Conservation (phyloP, 2,888 invertebrate species). For the Microdon myrmicae region DNA sequence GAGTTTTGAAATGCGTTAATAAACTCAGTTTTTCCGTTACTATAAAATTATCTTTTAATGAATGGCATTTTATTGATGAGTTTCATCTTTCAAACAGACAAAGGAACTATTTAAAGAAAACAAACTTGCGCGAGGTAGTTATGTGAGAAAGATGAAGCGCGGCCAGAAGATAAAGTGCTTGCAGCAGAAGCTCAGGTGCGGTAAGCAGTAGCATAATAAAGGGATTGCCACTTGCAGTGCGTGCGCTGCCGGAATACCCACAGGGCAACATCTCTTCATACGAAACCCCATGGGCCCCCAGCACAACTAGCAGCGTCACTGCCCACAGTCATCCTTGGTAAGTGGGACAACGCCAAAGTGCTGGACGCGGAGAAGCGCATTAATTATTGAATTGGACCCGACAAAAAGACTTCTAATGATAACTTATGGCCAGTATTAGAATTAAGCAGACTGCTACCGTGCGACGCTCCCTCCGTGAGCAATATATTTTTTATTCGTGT, state of each 20-base stretch:
- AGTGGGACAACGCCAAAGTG: constrained; percentile 44
- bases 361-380: constrained; percentile 47
- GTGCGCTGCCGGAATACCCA: constrained; percentile 23
- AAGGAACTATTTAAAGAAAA: constrained; percentile 8
- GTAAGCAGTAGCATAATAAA: neutral
- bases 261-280: constrained; percentile 32
- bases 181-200: constrained; percentile 7
- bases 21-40: no score
- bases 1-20: no score
- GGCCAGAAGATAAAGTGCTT: constrained; percentile 5
- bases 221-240: constrained; percentile 29
- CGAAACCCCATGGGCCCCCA: constrained; percentile 24
- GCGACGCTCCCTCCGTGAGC: constrained; percentile 49
- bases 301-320: constrained; percentile 18
- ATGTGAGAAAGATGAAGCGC: no score
- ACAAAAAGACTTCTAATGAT: constrained; percentile 55
- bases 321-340: constrained; percentile 8
- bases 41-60: no score
- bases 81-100: no score
- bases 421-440: constrained; percentile 55
- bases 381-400: constrained; percentile 53
- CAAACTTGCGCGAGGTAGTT: constrained; percentile 2
- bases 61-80: no score
- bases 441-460: constrained; percentile 54
- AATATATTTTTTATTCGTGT: neutral